Evolutionary conservation across 2,888 invertebrate species (phyloP).

Genomic region (Campoplex nolae): DNA sequence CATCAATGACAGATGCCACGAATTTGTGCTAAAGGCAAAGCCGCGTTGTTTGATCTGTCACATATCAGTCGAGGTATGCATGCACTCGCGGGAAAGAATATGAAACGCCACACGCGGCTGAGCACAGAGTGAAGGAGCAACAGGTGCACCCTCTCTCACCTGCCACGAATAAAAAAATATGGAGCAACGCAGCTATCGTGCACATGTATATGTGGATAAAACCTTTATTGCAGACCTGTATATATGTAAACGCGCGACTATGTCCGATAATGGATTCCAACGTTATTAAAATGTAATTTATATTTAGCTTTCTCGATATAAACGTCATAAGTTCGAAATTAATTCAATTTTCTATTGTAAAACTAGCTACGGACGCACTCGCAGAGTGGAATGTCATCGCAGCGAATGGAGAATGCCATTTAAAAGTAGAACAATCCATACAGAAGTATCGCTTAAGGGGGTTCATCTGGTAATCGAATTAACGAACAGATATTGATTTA

Average conservation of each 20-base stretch:
- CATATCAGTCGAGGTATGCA: constrained; percentile 13
- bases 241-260: constrained; percentile 6
- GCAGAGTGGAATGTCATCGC: background rate
- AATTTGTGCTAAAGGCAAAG: background rate
- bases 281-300: constrained; percentile 11
- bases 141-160: constrained; percentile 62
- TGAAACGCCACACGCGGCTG: constrained; percentile 41
- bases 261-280: constrained; percentile 32
- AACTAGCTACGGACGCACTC: background rate
- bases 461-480: no score
- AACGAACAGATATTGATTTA: no score
- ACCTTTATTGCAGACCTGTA: background rate
- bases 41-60: constrained; percentile 31
- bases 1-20: background rate
- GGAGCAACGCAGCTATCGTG: constrained; percentile 12
- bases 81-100: constrained; percentile 47
- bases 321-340: constrained; percentile 7
- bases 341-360: background rate
- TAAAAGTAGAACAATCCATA: background rate
- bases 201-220: constrained; percentile 16
- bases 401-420: background rate
- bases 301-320: constrained; percentile 20
- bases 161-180: constrained; percentile 51
- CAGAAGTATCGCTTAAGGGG: background rate
- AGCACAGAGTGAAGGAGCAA: constrained; percentile 46